Evolutionary conservation across 2,113 vertebrate species (phyloP).

Genomic region (Phrynocephalus versicolor): DNA sequence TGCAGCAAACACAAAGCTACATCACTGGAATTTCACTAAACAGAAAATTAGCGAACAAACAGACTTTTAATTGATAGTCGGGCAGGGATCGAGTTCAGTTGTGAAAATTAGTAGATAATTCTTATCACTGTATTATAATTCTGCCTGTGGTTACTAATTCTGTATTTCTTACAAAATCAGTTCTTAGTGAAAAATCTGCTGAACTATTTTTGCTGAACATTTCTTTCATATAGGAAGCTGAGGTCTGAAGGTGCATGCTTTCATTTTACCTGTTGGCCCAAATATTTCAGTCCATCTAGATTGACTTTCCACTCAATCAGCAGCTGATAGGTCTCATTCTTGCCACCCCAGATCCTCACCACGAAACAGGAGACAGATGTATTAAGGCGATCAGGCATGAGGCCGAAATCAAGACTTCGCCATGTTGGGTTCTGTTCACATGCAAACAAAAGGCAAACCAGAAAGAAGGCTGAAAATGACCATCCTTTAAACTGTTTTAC

Average conservation of each 20-base stretch:
- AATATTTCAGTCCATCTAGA: slow-evolving; percentile 92
- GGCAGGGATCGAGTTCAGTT: neutral
- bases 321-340: slow-evolving; percentile 84
- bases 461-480: too few species aligned
- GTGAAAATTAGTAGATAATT: neutral
- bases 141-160: neutral
- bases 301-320: slow-evolving; percentile 97
- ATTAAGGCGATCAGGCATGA: slow-evolving; percentile 93
- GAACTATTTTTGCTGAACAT: neutral
- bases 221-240: neutral
- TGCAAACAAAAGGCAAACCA: neutral
- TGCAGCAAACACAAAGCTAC: neutral
- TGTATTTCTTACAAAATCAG: neutral
- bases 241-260: neutral
- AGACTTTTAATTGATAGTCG: neutral
- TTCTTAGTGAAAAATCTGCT: neutral
- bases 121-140: neutral
- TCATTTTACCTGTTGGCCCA: slow-evolving; percentile 91
- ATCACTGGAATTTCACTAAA: neutral
- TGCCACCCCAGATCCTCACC: slow-evolving; percentile 96
- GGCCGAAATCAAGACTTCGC: slow-evolving; percentile 94
- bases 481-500: neutral
- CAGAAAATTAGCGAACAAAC: neutral
- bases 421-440: slow-evolving; percentile 91
- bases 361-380: slow-evolving; percentile 94